phyloP scores from a whole-genome alignment of 2,797 vertebrate genomes.

The Bovichtus variegatus region DNA sequence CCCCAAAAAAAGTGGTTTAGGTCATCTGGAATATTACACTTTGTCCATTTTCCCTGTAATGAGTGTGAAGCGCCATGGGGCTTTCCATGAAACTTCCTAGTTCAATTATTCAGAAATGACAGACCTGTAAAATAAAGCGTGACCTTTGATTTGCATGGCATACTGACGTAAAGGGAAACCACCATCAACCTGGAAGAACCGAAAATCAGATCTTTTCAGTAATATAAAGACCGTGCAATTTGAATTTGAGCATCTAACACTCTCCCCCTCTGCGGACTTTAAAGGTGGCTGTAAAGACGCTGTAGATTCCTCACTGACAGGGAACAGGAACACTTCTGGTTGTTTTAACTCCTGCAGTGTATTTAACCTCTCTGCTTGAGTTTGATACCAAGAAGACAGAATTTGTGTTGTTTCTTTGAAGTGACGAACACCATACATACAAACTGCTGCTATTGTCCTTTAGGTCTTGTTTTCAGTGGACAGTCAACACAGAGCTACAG shows the following conservation, averaged over 20 bases:
- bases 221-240: background rate
- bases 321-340: no score
- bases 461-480: conserved; percentile 1
- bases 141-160: background rate
- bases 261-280: background rate
- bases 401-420: background rate
- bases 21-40: background rate
- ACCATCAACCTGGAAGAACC: background rate
- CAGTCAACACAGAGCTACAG: conserved; percentile 7
- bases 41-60: background rate
- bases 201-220: background rate
- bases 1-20: background rate
- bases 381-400: no score
- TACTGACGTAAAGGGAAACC: background rate
- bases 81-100: background rate
- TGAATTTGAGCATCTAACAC: no score
- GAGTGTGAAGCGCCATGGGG: background rate
- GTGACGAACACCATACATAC: background rate
- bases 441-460: background rate
- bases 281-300: no score
- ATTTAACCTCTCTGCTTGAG: no score
- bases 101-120: background rate
- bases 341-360: no score
- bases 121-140: background rate
- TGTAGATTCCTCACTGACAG: background rate